Evolutionary conservation across 1,140 invertebrate species (phyloP), one percentile per base, ranked within the genome.

Genomic region (Rhynchophorus ferrugineus): DNA sequence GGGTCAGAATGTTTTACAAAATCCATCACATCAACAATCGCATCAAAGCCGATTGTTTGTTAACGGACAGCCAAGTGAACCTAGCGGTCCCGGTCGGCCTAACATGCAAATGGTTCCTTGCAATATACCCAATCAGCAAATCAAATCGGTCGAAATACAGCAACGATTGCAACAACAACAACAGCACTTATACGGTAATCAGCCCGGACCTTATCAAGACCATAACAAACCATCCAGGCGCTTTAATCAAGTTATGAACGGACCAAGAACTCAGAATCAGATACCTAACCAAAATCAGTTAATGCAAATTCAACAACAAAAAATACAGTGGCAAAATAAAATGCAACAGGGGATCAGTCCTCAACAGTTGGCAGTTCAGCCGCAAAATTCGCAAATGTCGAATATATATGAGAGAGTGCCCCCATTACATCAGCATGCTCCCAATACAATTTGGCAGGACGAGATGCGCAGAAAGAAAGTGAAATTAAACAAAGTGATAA

Each of bases 341-440:
- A 46, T 51, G 44, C 54, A 47, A 19, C 45, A 49, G 18, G 39
- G 19, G 22, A 38, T 51, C 3, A 51, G 36, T 44, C 54, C 46
- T 18, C 54, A 50, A 16, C 54, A 50, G 14, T 9, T 44, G 14
- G 56, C 34, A 44, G 39, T 47, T 19, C 38, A 41, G 36, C 56
- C 53, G 22, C 60, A 57, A 45, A 54, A 53, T 17, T 54, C 39
- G 24, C 54, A 57, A 39, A 42, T 47, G 34, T 8, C 51, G 3
- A 62, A 60, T 22, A 45, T 74, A 61, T 82, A 80, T 58, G 79
- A 85, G 49, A 76, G 84, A 45, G 83, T 86, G 2, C 83, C 83
- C 14, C 83, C 84, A 0, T 65, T 86, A 38, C 82, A 85, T 60
- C 83, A 84, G 57, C 81, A 84, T 61, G 74, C 75, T 62, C 74